These are phyloP conservation scores for Taphrorychus bicolor DNA, from an alignment of 2,888 invertebrate species.

Conservation along the genomic window DNA sequence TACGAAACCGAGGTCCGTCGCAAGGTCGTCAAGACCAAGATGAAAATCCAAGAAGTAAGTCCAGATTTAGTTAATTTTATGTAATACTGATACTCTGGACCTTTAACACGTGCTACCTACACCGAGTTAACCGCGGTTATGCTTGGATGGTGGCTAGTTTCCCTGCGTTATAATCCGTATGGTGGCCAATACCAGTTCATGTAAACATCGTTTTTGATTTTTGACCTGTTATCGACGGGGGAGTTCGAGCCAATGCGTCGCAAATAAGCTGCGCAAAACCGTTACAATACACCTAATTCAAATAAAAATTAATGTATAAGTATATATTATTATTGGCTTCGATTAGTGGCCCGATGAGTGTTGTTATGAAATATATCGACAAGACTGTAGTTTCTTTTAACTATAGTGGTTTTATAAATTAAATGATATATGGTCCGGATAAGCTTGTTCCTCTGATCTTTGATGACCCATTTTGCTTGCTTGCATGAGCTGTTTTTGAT, in stretches of 20 bases:
- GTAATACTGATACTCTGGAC: constrained; percentile 39
- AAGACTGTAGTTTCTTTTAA: too few species aligned
- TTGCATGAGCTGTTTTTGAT: constrained; percentile 7
- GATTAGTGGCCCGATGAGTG: too few species aligned
- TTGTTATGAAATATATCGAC: too few species aligned
- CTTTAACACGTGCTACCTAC: constrained; percentile 22
- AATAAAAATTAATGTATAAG: too few species aligned
- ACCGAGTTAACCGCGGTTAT: constrained; percentile 6
- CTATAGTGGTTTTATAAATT: too few species aligned
- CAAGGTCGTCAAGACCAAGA: constrained; percentile 73
- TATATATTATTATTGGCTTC: too few species aligned
- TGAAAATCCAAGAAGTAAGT: constrained; percentile 78
- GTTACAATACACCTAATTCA: neutral
- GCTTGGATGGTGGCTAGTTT: neutral
- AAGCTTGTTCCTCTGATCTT: neutral
- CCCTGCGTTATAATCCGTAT: constrained; percentile 1
- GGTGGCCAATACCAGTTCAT: neutral
- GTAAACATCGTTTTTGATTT: neutral
- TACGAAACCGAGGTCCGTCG: constrained; percentile 75
- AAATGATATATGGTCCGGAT: too few species aligned
- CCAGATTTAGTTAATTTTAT: constrained; percentile 39
- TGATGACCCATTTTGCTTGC: neutral
- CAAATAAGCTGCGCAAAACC: neutral
- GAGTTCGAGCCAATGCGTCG: too few species aligned
- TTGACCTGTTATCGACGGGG: neutral